Conservation (phyloP, 2,113 vertebrate species). For the Girardinichthys multiradiatus region DNA sequence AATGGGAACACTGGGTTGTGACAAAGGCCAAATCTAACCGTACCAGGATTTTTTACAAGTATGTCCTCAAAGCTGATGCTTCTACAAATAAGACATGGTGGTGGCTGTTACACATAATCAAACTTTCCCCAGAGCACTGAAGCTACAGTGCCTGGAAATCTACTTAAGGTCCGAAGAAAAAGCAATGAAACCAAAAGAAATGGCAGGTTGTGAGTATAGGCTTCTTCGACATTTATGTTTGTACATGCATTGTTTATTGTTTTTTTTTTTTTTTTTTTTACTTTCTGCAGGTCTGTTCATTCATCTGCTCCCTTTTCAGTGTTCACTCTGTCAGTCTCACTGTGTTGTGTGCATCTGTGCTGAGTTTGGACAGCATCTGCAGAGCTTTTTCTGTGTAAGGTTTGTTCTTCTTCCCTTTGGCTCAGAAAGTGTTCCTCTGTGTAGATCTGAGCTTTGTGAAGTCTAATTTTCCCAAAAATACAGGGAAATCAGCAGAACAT, state of each 20-base stretch:
- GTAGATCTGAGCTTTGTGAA: slow-evolving; percentile 49
- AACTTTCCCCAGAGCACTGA: slow-evolving; percentile 15
- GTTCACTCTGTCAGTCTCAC: slow-evolving; percentile 55
- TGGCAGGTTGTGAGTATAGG: slow-evolving; percentile 35
- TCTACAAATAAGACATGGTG: slow-evolving; percentile 54
- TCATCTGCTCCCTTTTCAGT: slow-evolving; percentile 47
- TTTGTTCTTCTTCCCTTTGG: slow-evolving; percentile 58
- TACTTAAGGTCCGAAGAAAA: slow-evolving; percentile 19
- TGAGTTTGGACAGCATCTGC: slow-evolving; percentile 60
- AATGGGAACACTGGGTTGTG: too few relatives aligned
- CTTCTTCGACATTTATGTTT: slow-evolving; percentile 48
- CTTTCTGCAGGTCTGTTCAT: slow-evolving; percentile 42
- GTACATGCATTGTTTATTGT: slow-evolving; percentile 31
- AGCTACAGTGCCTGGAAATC: slow-evolving; percentile 30
- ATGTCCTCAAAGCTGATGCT: slow-evolving; percentile 35
- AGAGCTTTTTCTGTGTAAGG: slow-evolving; percentile 49
- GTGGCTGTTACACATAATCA: slow-evolving; percentile 34
- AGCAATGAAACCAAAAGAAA: slow-evolving; percentile 29
- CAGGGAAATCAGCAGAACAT: slow-evolving; percentile 66
- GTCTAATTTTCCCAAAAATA: slow-evolving; percentile 67
- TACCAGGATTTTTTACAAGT: background rate
- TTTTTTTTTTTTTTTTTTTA: slow-evolving; percentile 8
- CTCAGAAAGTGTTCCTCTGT: slow-evolving; percentile 50
- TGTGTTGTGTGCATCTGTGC: slow-evolving; percentile 55
- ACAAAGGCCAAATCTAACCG: too few relatives aligned